A percentile compares a stretch with the other conserved stretches of the same genome.
Evolutionary conservation across 64 coral and sea anemone species (phyloP).

Genomic region (Montipora cactus): DNA sequence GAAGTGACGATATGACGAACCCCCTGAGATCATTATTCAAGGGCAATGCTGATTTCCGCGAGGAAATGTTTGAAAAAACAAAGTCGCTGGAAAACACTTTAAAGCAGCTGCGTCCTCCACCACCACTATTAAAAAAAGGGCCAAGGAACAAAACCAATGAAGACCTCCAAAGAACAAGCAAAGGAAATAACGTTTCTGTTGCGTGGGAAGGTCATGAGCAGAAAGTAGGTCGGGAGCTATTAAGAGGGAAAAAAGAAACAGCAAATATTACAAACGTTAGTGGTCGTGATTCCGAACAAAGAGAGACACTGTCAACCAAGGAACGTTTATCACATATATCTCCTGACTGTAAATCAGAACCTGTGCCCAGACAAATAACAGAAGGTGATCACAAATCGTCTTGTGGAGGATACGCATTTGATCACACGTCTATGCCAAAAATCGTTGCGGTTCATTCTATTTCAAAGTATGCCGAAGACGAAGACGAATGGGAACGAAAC

Average conservation of each 20-base stretch:
- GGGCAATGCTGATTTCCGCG: not conserved
- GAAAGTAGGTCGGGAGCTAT: not conserved
- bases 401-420: conserved; percentile 30
- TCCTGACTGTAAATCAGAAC: not conserved
- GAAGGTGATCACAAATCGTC: not conserved
- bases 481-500: conserved; percentile 43
- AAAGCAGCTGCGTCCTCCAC: conserved; percentile 13
- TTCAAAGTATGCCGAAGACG: not conserved
- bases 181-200: too few relatives aligned
- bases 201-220: not conserved
- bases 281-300: not conserved
- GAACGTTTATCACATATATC: not conserved
- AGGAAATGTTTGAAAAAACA: conserved; percentile 40
- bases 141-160: not conserved
- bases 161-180: not conserved
- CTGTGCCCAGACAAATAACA: conserved; percentile 33
- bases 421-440: conserved; percentile 48
- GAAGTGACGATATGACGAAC: not conserved
- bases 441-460: conserved; percentile 41
- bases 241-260: not conserved
- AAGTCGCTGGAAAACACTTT: not conserved
- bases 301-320: not conserved
- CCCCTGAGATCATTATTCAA: not conserved
- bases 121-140: conserved; percentile 10
- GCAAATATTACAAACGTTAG: not conserved